Evolutionary conservation across 2,797 vertebrate genomes (phyloP).

Genomic region (Squalus acanthias): DNA sequence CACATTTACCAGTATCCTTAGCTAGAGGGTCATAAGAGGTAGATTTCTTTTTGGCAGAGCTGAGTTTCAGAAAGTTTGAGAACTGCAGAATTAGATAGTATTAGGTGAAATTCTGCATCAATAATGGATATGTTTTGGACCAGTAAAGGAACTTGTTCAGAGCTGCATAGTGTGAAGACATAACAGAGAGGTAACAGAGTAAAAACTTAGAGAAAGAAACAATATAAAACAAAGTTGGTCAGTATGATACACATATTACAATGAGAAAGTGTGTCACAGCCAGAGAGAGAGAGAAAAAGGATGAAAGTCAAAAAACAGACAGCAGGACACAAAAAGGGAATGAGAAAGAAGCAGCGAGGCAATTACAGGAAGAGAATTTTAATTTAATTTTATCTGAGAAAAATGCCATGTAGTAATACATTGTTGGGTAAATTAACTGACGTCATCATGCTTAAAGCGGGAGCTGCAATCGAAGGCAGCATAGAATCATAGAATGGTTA

Average conservation of each 20-base stretch:
- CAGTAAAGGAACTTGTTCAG: not conserved
- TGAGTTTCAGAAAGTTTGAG: not conserved
- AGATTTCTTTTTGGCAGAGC: not conserved
- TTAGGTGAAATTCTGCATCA: not conserved
- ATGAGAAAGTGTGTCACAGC: too few species aligned
- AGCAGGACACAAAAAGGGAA: not conserved
- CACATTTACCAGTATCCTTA: not conserved
- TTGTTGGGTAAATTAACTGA: not conserved
- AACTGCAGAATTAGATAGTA: not conserved
- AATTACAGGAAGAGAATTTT: not conserved
- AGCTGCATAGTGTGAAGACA: not conserved
- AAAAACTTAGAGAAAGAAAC: too few species aligned
- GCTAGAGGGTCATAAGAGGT: not conserved
- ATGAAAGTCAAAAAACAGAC: too few species aligned
- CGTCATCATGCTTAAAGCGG: not conserved
- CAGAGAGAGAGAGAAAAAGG: too few species aligned
- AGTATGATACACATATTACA: too few species aligned
- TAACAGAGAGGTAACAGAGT: too few species aligned
- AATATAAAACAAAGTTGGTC: too few species aligned
- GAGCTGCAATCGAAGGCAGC: not conserved
- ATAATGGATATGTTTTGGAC: not conserved
- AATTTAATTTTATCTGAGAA: not conserved
- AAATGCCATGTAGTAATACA: not conserved
- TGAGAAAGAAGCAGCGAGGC: not conserved
- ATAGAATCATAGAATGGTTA: too few species aligned